Evolutionary conservation across 2,113 vertebrate genomes (phyloP).

Genomic region (Talpa occidentalis): DNA sequence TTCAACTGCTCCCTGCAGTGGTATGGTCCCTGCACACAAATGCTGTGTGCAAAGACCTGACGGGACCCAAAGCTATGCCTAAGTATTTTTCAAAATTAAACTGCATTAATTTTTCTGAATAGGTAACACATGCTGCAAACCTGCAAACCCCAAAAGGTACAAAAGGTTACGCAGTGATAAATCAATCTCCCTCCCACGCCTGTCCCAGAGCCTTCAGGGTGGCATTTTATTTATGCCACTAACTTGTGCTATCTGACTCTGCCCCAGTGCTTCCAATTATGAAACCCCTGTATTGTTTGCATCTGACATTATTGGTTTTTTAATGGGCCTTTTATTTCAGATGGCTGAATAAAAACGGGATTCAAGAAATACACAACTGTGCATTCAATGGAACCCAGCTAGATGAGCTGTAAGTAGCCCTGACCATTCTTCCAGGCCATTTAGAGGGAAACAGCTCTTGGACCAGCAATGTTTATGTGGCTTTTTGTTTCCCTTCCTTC

Average conservation of each 20-base stretch:
- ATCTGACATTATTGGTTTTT: slow-evolving; percentile 73
- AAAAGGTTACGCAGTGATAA: slow-evolving; percentile 25
- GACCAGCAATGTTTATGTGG: slow-evolving; percentile 55
- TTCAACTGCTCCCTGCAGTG: not conserved
- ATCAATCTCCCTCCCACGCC: not conserved
- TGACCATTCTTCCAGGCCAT: slow-evolving; percentile 67
- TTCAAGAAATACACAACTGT: slow-evolving; percentile 92
- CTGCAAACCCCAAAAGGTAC: slow-evolving; percentile 29
- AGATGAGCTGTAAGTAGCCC: slow-evolving; percentile 91
- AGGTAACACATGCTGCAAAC: slow-evolving; percentile 2
- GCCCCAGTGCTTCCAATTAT: slow-evolving; percentile 70
- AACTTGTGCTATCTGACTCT: slow-evolving; percentile 57
- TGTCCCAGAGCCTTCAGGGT: not conserved
- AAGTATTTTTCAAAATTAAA: slow-evolving; percentile 40
- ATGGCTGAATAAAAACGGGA: slow-evolving; percentile 95
- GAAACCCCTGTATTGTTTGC: slow-evolving; percentile 54
- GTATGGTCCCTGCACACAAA: not conserved
- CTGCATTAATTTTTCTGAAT: slow-evolving; percentile 14
- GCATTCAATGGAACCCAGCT: slow-evolving; percentile 96
- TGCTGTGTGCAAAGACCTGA: not conserved
- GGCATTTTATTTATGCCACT: slow-evolving; percentile 55
- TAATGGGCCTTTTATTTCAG: slow-evolving; percentile 86
- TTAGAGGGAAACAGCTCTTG: slow-evolving; percentile 63
- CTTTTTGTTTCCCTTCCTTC: slow-evolving; percentile 44
- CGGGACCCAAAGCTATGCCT: not conserved